A percentile compares a stretch with the other conserved stretches of the same genome.
Conservation (phyloP, 2,113 vertebrate genomes). For the Austrofundulus limnaeus region DNA sequence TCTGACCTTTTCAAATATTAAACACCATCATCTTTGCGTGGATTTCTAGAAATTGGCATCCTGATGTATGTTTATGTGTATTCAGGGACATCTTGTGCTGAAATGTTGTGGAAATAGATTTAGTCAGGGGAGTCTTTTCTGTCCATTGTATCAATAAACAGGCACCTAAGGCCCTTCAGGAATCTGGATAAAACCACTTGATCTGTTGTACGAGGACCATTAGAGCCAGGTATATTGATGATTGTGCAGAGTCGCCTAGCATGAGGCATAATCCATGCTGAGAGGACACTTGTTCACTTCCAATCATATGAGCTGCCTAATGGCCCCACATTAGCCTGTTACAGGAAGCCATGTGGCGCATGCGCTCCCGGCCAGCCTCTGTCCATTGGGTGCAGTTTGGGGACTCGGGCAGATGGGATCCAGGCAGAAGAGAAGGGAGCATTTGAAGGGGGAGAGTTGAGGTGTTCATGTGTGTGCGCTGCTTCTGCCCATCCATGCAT, state of each 20-base stretch:
- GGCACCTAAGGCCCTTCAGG: slow-evolving; percentile 53
- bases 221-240: slow-evolving; percentile 70
- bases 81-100: slow-evolving; percentile 35
- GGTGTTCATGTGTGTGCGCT: slow-evolving; percentile 65
- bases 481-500: slow-evolving; percentile 95
- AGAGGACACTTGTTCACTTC: slow-evolving; percentile 67
- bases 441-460: slow-evolving; percentile 28
- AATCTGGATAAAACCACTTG: slow-evolving; percentile 44
- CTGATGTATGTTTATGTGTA: slow-evolving; percentile 41
- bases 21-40: slow-evolving; percentile 28
- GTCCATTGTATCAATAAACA: slow-evolving; percentile 61
- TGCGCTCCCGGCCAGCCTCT: slow-evolving; percentile 62
- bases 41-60: slow-evolving; percentile 36
- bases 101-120: slow-evolving; percentile 36
- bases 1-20: slow-evolving; percentile 61
- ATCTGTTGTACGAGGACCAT: slow-evolving; percentile 56
- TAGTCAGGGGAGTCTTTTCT: slow-evolving; percentile 43
- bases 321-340: slow-evolving; percentile 56
- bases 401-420: slow-evolving; percentile 93
- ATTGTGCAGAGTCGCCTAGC: slow-evolving; percentile 24
- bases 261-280: slow-evolving; percentile 46
- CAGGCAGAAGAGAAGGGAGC: slow-evolving; percentile 74
- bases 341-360: slow-evolving; percentile 31
- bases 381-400: slow-evolving; percentile 91
- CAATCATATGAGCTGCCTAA: slow-evolving; percentile 81